Evolutionary conservation across 2,888 invertebrate genomes (phyloP).

Genomic region (Pterobdella sp.): DNA sequence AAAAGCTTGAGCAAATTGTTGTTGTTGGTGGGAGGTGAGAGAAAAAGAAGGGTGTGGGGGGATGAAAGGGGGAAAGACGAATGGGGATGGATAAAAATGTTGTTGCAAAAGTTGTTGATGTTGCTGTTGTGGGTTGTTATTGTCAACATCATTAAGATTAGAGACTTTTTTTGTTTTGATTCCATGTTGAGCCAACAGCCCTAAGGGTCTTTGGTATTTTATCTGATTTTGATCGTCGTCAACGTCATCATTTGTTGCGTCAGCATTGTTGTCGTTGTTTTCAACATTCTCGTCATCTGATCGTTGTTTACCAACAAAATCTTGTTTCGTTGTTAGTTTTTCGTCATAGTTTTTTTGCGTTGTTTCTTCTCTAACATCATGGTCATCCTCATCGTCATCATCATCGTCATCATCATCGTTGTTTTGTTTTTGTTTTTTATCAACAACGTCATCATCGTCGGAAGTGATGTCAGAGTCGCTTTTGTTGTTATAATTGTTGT

Average conservation of each 20-base stretch:
- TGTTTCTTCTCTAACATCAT: no score
- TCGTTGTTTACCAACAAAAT: no score
- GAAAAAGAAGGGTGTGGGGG: constrained; percentile 10
- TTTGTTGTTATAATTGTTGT: constrained; percentile 17
- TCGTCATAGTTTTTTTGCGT: no score
- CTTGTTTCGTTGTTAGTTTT: no score
- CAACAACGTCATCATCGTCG: not conserved
- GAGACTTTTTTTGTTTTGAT: not conserved
- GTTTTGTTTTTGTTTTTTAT: constrained; percentile 5
- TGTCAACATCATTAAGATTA: not conserved
- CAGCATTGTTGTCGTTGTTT: not conserved
- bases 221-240: constrained; percentile 35
- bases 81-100: constrained; percentile 19
- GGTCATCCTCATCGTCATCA: not conserved
- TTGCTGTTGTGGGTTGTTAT: not conserved
- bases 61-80: constrained; percentile 26
- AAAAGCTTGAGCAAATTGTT: constrained; percentile 20
- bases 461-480: not conserved
- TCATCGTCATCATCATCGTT: not conserved
- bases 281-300: not conserved
- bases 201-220: constrained; percentile 37
- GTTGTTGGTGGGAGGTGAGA: constrained; percentile 6
- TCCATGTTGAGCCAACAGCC: constrained; percentile 37
- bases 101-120: not conserved
- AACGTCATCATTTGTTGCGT: constrained; percentile 6